Evolutionary conservation across 2,888 invertebrate genomes (phyloP).

Genomic region (Patella ulyssiponensis): DNA sequence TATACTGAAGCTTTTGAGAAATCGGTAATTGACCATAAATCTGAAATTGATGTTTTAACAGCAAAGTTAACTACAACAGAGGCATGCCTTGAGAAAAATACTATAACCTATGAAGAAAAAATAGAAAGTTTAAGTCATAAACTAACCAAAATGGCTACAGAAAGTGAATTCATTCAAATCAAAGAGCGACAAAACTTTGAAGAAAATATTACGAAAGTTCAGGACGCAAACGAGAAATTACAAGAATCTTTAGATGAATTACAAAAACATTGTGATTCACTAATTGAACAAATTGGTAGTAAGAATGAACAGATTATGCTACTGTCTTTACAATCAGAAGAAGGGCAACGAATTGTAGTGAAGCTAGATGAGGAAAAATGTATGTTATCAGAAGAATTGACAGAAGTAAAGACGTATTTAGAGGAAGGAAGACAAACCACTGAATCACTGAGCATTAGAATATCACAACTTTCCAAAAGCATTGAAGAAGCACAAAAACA

Average conservation of each 20-base stretch:
- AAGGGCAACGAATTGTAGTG: background rate
- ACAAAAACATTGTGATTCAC: background rate
- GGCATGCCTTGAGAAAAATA: too few species aligned
- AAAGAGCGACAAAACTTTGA: too few species aligned
- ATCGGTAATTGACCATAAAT: too few species aligned
- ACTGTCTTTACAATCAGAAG: background rate
- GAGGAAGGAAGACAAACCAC: conserved; percentile 1
- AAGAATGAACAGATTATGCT: background rate
- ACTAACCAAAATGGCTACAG: too few species aligned
- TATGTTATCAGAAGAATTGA: background rate
- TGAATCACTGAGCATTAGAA: conserved; percentile 10
- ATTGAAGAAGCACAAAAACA: background rate
- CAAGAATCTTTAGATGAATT: conserved; percentile 10
- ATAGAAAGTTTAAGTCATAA: too few species aligned
- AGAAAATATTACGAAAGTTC: background rate
- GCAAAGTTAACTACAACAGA: too few species aligned
- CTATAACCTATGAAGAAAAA: too few species aligned
- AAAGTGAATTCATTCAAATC: too few species aligned
- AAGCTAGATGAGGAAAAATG: background rate
- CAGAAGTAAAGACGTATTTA: background rate
- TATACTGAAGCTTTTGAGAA: too few species aligned
- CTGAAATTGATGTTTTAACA: too few species aligned
- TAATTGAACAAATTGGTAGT: background rate
- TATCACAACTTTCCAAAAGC: conserved; percentile 6
- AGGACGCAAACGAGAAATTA: conserved; percentile 15